Evolutionary conservation across 2,797 vertebrate genomes (phyloP), one percentile per base, ranked within the genome.

Genomic region (Hapalemur alaotrensis): DNA sequence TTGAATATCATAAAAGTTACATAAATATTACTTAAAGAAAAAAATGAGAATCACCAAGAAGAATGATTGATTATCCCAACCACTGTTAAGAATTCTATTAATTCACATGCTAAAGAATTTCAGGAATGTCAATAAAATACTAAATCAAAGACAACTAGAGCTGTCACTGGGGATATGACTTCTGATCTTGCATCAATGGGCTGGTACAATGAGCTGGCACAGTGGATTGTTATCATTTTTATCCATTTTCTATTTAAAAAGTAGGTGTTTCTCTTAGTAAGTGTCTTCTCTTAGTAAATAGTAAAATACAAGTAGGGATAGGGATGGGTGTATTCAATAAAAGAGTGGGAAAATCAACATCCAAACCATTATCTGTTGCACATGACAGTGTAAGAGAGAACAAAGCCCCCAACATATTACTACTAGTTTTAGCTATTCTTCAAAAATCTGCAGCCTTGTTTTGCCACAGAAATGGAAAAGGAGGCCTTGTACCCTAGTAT

Each of bases 1-100:
- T 57, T 52, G 30, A 67, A 79, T 84, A 30, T 79, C 89, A 79
- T 15, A 41, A 91, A 93, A 54, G 2, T 30, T 72, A 63, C 23
- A 95, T 86, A 72, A 76, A 90, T 93, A 87, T 63, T 84, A 70
- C 59, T 84, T 95, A 46, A 75, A 57, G 32, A 92, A 92, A 25
- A 93, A 95, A 93, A 90, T 79, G 2, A 93, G 87, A 76, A 52
- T 59, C 7, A 78, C 7, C 52, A 91, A 94, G 23, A 91, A 92
- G 5, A 80, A 4, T 84, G 48, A 86, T 7, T 82, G 63, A 84
- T 61, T 86, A 76, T 80, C 80, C 10, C 25, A 95, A 63, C 15
- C 50, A 88, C 17, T 61, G 4, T 63, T 91, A 59, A 72, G 4
- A 20, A 89, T 84, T 90, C 4, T 76, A 75, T 84, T 95, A 95